These are phyloP conservation scores for Sinelater perroti DNA, from an alignment of 2,888 invertebrate genomes.

Conservation along the genomic window DNA sequence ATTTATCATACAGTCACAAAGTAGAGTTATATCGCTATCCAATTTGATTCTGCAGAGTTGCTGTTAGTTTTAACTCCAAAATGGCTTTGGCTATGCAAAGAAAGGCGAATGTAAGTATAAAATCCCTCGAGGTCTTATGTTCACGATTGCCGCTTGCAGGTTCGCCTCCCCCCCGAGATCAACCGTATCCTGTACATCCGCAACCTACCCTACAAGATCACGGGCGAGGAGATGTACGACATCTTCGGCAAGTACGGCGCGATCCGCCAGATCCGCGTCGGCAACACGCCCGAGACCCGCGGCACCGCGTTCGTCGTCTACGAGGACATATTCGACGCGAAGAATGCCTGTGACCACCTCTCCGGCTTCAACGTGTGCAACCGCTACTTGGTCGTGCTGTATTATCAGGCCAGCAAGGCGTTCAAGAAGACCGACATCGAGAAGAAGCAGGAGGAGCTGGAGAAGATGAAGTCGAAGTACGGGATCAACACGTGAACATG, in stretches of 20 bases:
- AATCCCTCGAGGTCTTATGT: no score
- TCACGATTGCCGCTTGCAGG: slow-evolving; percentile 67
- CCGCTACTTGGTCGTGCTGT: slow-evolving; percentile 97
- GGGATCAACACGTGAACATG: slow-evolving; percentile 67
- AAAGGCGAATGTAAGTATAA: slow-evolving; percentile 74
- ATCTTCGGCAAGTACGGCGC: slow-evolving; percentile 99
- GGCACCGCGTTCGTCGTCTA: slow-evolving; percentile 99
- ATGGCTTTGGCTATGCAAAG: slow-evolving; percentile 80
- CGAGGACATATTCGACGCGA: slow-evolving; percentile 99
- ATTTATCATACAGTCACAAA: no score
- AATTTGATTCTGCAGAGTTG: no score
- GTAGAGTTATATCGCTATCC: no score
- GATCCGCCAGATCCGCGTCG: slow-evolving; percentile 96
- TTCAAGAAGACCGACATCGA: slow-evolving; percentile 95
- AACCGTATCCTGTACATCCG: slow-evolving; percentile 96
- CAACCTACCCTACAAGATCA: slow-evolving; percentile 98
- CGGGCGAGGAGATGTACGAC: slow-evolving; percentile 99
- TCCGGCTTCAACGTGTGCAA: slow-evolving; percentile 99
- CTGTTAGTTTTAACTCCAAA: no score
- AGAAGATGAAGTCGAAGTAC: slow-evolving; percentile 95
- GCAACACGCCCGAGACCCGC: slow-evolving; percentile 96
- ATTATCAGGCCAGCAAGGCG: slow-evolving; percentile 96
- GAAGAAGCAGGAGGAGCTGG: slow-evolving; percentile 95
- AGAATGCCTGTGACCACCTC: slow-evolving; percentile 99
- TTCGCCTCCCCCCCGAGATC: slow-evolving; percentile 97